Evolutionary conservation across 2,888 invertebrate species (phyloP).

Genomic region (Isoperla grammatica): DNA sequence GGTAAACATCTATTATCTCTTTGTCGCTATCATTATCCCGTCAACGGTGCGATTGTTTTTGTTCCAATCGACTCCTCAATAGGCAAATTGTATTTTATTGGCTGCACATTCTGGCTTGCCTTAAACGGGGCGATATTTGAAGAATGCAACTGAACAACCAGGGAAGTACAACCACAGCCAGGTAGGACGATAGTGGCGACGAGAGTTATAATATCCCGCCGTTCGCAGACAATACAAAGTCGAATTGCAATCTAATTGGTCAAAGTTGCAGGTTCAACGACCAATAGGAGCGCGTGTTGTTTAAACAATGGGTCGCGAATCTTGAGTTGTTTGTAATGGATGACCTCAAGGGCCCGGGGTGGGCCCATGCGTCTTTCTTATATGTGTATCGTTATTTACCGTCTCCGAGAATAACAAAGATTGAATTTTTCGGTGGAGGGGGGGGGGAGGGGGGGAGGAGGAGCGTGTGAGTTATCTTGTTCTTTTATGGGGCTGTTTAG

Average conservation of each 20-base stretch:
- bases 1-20: background rate
- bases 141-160: no score
- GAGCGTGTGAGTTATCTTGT: background rate
- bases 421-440: background rate
- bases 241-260: constrained; percentile 13
- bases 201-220: constrained; percentile 1
- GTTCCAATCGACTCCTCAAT: background rate
- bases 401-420: no score
- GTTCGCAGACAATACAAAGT: constrained; percentile 3
- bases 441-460: background rate
- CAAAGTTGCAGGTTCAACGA: constrained; percentile 4
- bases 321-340: no score
- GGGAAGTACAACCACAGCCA: no score
- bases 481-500: no score
- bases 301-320: background rate
- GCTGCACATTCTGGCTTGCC: no score
- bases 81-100: constrained; percentile 8
- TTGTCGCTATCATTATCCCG: background rate
- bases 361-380: no score
- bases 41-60: background rate
- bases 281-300: constrained; percentile 4
- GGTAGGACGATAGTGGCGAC: background rate
- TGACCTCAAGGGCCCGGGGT: no score
- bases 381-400: no score
- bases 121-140: no score